A percentile compares a stretch with the other conserved stretches of the same genome.
Evolutionary conservation across 2,888 invertebrate genomes (phyloP).

Genomic region (Seira musarum): DNA sequence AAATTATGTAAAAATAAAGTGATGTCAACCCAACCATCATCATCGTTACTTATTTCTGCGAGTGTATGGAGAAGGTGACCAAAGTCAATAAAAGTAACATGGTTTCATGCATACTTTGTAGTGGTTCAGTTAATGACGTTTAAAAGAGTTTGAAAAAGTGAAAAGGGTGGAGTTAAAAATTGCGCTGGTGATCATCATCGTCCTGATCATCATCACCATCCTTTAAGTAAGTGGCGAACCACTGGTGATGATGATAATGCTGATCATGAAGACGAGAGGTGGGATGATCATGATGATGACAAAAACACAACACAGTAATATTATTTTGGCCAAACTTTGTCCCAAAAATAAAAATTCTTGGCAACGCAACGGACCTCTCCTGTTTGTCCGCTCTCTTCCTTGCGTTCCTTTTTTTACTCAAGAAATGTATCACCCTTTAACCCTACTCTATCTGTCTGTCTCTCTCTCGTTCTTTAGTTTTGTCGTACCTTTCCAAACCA

Average conservation of each 20-base stretch:
- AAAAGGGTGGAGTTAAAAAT: too few relatives aligned
- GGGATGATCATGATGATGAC: too few relatives aligned
- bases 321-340: slow-evolving; percentile 61
- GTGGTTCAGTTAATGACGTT: slow-evolving; percentile 1
- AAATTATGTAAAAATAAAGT: slow-evolving; percentile 14
- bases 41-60: slow-evolving; percentile 6
- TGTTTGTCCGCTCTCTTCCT: slow-evolving; percentile 31
- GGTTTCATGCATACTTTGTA: too few relatives aligned
- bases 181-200: too few relatives aligned
- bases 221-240: slow-evolving; percentile 28
- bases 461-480: too few relatives aligned
- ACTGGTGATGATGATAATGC: slow-evolving; percentile 40
- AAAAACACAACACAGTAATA: background rate
- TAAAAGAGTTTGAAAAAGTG: background rate
- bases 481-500: too few relatives aligned
- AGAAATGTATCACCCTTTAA: too few relatives aligned
- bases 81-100: slow-evolving; percentile 28
- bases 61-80: slow-evolving; percentile 33
- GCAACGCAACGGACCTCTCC: slow-evolving; percentile 48
- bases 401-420: too few relatives aligned
- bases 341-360: slow-evolving; percentile 66
- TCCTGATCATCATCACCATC: too few relatives aligned
- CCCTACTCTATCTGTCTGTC: too few relatives aligned
- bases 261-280: too few relatives aligned
- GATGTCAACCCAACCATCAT: slow-evolving; percentile 18